A percentile compares a stretch with the other conserved stretches of the same genome.
phyloP scores from a whole-genome alignment of 2,797 vertebrate genomes.

The Rhinichthys osculus region DNA sequence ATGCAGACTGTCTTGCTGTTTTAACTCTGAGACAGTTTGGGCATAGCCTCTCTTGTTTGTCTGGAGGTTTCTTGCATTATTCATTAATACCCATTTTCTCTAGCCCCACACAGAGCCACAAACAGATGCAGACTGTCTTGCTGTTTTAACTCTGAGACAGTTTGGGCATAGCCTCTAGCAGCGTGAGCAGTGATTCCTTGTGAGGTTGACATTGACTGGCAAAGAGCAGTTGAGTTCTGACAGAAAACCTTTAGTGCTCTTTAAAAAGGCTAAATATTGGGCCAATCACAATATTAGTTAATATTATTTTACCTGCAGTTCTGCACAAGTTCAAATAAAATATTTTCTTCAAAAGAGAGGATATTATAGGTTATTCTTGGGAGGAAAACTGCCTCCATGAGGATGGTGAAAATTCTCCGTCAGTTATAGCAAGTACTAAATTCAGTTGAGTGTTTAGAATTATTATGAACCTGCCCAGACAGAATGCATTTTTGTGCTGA shows the following conservation, averaged over 20 bases:
- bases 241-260: conserved; percentile 8
- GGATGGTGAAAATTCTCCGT: neutral
- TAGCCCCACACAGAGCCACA: neutral
- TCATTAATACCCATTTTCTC: conserved; percentile 2
- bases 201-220: conserved; percentile 21
- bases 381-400: neutral
- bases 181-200: conserved; percentile 9
- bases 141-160: neutral
- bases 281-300: conserved; percentile 3
- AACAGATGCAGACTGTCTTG: neutral
- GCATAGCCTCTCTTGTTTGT: neutral
- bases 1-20: neutral
- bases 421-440: neutral
- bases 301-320: neutral
- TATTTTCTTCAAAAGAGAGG: neutral
- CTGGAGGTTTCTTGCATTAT: conserved; percentile 30
- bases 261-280: conserved; percentile 17
- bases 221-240: conserved; percentile 3
- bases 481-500: too few relatives aligned
- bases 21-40: neutral
- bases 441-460: neutral
- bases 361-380: neutral
- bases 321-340: neutral
- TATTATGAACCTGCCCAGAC: too few relatives aligned
- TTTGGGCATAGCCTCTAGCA: conserved; percentile 1